Percentiles rank a stretch among this genome's conserved stretches.
phyloP scores from a whole-genome alignment of 2,888 invertebrate genomes.

The Tortrix viridana region DNA sequence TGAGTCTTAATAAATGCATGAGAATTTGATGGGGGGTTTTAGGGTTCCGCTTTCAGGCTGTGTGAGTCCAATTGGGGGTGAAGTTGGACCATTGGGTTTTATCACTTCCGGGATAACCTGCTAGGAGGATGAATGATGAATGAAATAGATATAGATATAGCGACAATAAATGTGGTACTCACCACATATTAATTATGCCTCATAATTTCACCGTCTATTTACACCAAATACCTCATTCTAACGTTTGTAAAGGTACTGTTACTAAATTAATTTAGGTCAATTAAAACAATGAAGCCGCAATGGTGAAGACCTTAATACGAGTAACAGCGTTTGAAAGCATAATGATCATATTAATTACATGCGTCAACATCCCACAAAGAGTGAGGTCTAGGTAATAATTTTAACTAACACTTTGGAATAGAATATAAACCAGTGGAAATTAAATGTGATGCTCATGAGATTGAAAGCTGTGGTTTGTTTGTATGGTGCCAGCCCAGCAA shows the following conservation, averaged over 20 bases:
- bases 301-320: neutral
- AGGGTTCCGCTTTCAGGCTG: constrained; percentile 1
- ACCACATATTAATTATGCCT: no score
- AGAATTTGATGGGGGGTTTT: constrained; percentile 29
- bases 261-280: constrained; percentile 15
- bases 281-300: constrained; percentile 14
- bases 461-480: no score
- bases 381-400: constrained; percentile 7
- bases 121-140: no score
- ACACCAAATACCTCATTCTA: neutral
- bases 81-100: constrained; percentile 5
- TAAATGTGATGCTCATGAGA: no score
- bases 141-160: no score
- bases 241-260: neutral
- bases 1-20: constrained; percentile 35
- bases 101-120: constrained; percentile 3
- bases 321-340: constrained; percentile 15
- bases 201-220: no score
- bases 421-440: neutral
- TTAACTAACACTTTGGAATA: neutral
- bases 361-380: constrained; percentile 8
- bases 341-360: constrained; percentile 28
- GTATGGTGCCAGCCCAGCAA: no score
- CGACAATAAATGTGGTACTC: no score
- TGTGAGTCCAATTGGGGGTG: constrained; percentile 4